Conservation (phyloP, 2,888 invertebrate genomes). For the Cylloceria caligata region DNA sequence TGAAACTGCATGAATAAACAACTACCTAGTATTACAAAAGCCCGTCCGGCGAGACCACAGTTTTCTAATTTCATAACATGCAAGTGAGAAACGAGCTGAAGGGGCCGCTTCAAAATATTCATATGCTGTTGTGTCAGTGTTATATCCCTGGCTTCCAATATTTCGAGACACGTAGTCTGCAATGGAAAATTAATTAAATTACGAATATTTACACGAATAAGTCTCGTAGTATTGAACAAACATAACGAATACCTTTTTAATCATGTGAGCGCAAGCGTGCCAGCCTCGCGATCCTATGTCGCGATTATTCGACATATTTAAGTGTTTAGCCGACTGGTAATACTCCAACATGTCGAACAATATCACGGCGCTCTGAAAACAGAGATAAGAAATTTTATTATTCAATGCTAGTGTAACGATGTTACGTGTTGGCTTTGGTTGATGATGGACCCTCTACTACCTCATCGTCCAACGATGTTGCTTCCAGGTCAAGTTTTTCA, state of each 20-base stretch:
- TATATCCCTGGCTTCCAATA: conserved; percentile 89
- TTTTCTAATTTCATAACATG: conserved; percentile 92
- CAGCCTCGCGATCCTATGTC: conserved; percentile 92
- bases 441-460: conserved; percentile 84
- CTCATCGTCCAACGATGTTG: conserved; percentile 90
- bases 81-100: conserved; percentile 90
- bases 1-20: conserved; percentile 24
- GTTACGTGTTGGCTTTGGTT: not conserved
- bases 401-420: conserved; percentile 16
- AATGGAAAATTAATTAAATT: conserved; percentile 63
- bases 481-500: conserved; percentile 89
- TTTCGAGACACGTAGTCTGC: conserved; percentile 89
- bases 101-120: conserved; percentile 90
- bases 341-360: conserved; percentile 97
- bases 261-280: conserved; percentile 92
- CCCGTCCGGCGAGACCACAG: conserved; percentile 90
- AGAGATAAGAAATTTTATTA: conserved; percentile 49
- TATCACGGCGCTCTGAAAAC: conserved; percentile 87
- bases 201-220: conserved; percentile 3
- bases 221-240: conserved; percentile 2
- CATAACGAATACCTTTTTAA: conserved; percentile 88
- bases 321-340: conserved; percentile 91
- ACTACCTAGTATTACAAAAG: conserved; percentile 90
- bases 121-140: conserved; percentile 89
- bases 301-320: conserved; percentile 92